Percentiles rank a stretch among this genome's conserved stretches.
Conservation (phyloP, 2,113 vertebrate genomes). For the Cryptotis parvus region DNA sequence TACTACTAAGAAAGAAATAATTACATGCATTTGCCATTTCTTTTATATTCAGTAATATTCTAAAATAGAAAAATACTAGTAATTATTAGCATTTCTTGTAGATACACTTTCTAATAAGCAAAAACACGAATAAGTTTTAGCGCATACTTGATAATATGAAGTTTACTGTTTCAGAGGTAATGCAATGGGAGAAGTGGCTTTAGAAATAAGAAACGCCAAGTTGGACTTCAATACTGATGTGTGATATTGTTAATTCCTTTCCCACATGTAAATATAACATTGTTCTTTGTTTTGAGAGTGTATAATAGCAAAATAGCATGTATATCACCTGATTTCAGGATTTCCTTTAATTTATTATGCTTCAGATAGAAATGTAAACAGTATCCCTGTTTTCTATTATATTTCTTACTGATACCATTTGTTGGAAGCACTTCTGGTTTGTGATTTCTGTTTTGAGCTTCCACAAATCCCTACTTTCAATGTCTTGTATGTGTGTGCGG, state of each 20-base stretch:
- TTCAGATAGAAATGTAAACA: background rate
- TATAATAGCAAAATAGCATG: constrained; percentile 17
- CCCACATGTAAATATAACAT: background rate
- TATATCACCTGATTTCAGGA: background rate
- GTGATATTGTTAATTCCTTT: background rate
- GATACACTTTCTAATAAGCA: background rate
- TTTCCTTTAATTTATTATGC: background rate
- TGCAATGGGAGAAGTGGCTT: background rate
- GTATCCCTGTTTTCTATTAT: background rate
- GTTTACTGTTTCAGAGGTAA: background rate
- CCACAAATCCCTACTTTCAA: background rate
- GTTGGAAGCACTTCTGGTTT: background rate
- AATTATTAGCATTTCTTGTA: background rate
- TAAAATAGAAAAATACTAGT: background rate
- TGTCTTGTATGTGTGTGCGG: too few species aligned
- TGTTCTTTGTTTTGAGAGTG: background rate
- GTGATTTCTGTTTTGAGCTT: background rate
- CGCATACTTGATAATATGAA: background rate
- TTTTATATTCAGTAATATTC: constrained; percentile 20
- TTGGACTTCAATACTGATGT: background rate
- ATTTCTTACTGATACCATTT: background rate
- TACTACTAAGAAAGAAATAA: constrained; percentile 71
- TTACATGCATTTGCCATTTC: constrained; percentile 48
- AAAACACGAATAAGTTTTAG: background rate
- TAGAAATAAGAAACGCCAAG: background rate